Evolutionary conservation across 2,888 invertebrate genomes (phyloP).

Genomic region (Pemphredon lugubris): DNA sequence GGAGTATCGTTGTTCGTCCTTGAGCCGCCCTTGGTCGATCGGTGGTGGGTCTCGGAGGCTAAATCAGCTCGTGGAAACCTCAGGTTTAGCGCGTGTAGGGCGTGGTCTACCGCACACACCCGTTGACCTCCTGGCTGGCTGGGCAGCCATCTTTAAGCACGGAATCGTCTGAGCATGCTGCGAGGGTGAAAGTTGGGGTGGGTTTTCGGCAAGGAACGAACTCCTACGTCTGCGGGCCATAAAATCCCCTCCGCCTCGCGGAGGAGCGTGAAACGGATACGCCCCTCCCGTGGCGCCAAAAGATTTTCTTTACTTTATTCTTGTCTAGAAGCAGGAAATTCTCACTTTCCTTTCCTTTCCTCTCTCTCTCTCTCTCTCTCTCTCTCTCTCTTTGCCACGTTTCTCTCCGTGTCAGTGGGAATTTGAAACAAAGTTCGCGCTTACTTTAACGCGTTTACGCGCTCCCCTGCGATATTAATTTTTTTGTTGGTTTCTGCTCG

Average conservation of each 20-base stretch:
- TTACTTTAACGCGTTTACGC: too few species aligned
- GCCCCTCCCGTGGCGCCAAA: constrained; percentile 35
- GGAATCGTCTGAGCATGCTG: constrained; percentile 63
- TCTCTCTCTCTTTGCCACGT: too few species aligned
- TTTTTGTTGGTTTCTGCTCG: too few species aligned
- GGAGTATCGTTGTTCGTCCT: constrained; percentile 61
- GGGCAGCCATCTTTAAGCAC: constrained; percentile 73
- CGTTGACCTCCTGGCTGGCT: constrained; percentile 68
- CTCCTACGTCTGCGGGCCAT: constrained; percentile 3
- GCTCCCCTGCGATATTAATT: too few species aligned
- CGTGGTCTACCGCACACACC: constrained; percentile 77
- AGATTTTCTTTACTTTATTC: constrained; percentile 22
- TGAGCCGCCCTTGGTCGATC: constrained; percentile 68
- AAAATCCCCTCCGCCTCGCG: constrained; percentile 6
- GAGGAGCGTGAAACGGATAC: constrained; percentile 24
- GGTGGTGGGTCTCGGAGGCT: constrained; percentile 32
- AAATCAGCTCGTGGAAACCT: constrained; percentile 43
- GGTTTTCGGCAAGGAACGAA: constrained; percentile 47
- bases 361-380: too few species aligned
- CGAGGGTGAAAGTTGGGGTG: constrained; percentile 74
- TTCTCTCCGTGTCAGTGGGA: too few species aligned
- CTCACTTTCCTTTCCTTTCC: constrained; percentile 39
- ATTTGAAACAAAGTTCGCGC: too few species aligned
- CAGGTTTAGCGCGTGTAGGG: constrained; percentile 64
- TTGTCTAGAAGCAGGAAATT: constrained; percentile 2